phyloP scores from a whole-genome alignment of 1,140 invertebrate genomes.

The Brachionus paranguensis region DNA sequence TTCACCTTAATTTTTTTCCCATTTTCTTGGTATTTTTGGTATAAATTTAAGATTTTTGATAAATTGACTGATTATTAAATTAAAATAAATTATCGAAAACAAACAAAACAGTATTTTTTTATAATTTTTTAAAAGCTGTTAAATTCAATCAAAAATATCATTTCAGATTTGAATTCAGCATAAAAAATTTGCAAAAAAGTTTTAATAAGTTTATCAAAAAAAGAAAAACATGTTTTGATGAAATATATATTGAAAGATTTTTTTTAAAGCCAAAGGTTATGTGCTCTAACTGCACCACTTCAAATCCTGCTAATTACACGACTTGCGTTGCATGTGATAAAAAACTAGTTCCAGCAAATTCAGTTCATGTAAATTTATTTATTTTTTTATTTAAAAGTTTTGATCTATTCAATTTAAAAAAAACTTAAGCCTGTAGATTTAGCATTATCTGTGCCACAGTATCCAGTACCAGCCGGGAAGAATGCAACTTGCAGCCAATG shows the following conservation, averaged over 20 bases:
- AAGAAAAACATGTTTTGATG: too few relatives aligned
- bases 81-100: too few relatives aligned
- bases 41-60: too few relatives aligned
- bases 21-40: too few relatives aligned
- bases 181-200: too few relatives aligned
- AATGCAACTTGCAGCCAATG: slow-evolving; percentile 47
- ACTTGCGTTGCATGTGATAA: slow-evolving; percentile 48
- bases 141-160: too few relatives aligned
- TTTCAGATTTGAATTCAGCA: too few relatives aligned
- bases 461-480: slow-evolving; percentile 40
- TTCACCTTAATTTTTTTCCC: too few relatives aligned
- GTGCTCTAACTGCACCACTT: slow-evolving; percentile 47
- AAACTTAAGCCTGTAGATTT: slow-evolving; percentile 21
- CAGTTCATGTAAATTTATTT: background rate
- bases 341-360: slow-evolving; percentile 42
- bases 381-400: background rate
- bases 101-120: too few relatives aligned
- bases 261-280: slow-evolving; percentile 43
- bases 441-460: background rate
- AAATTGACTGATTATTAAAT: too few relatives aligned
- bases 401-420: background rate
- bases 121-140: too few relatives aligned
- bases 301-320: slow-evolving; percentile 46
- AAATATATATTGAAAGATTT: background rate
- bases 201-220: too few relatives aligned